Evolutionary conservation across 2,113 vertebrate species (phyloP).

Genomic region (Pelmatolapia mariae): DNA sequence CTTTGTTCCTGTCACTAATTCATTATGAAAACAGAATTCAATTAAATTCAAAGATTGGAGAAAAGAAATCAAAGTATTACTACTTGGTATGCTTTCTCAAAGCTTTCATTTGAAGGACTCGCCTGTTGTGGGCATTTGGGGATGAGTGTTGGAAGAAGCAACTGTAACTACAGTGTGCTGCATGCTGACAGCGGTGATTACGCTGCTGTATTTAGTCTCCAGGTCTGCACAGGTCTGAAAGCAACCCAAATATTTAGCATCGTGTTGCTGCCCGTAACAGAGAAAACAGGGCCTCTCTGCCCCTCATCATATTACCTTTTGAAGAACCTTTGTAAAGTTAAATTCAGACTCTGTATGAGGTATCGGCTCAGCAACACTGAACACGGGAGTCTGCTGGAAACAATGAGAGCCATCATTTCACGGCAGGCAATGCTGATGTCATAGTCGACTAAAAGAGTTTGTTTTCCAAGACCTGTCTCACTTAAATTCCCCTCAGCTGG

Average conservation of each 20-base stretch:
- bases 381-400: neutral
- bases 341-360: neutral
- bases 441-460: neutral
- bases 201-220: neutral
- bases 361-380: neutral
- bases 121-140: neutral
- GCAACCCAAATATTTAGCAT: neutral
- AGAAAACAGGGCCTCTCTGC: neutral
- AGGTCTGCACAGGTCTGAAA: neutral
- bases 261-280: neutral
- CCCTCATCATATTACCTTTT: neutral
- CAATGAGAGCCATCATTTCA: neutral
- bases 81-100: neutral
- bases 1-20: neutral
- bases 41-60: neutral
- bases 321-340: neutral
- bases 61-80: neutral
- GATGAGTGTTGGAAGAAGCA: neutral
- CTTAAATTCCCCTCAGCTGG: neutral
- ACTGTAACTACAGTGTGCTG: neutral
- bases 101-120: neutral
- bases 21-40: neutral
- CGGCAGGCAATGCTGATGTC: accelerated
- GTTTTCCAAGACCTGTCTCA: neutral
- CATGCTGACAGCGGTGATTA: neutral